Base-by-base conservation (phyloP, 2,888 invertebrate species). In the Sialis lutaria region DNA sequence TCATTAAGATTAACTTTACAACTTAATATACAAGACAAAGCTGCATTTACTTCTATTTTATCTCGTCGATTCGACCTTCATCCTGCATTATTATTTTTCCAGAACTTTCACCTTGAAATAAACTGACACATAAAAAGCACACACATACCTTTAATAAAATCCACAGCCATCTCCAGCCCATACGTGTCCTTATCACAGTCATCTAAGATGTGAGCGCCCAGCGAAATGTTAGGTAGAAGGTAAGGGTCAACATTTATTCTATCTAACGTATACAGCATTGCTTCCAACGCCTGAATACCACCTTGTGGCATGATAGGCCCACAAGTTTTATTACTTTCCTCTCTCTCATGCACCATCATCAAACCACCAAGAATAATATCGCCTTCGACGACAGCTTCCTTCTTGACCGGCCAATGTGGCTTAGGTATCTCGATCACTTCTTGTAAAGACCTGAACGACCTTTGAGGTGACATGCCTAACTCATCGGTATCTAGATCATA, bases 111-210 rank as follows among this genome's bases (percentile, higher is more conserved):
- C 22, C 22, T 22, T 22, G 22, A 22, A 22, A 22, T 22, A 22
- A 22, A 22, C 22, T 22, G 4, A 22, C 22, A 2, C 22, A 37
- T 22, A 44, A 48, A 33, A 33, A 39, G 40, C 42, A 22, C 40
- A n/a, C 33, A 53, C 74, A 65, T 66, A 89, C 90, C 90, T 75
- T 89, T 86, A 54, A 91, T 91, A 62, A 91, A 91, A 64, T 90
- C 90, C 41, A 91, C 84, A 1, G 90, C 87, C 79, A 90, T 89
- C 64, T 91, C 90, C 45, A 91, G 70, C 0, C 90, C 91, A 58
- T 89, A 88, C 6, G 90, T 89, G 63, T 91, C 91, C 65, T 85
- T 83, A 67, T 91, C 91, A 63, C 91, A 91, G 67, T 91, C 91
- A 62, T 91, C 91, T 42, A 91, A 75, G 51, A 91, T 82, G 58